Evolutionary conservation across 2,888 invertebrate species (phyloP), one percentile per base, ranked within the genome.

Genomic region (Pegoplata infirma): DNA sequence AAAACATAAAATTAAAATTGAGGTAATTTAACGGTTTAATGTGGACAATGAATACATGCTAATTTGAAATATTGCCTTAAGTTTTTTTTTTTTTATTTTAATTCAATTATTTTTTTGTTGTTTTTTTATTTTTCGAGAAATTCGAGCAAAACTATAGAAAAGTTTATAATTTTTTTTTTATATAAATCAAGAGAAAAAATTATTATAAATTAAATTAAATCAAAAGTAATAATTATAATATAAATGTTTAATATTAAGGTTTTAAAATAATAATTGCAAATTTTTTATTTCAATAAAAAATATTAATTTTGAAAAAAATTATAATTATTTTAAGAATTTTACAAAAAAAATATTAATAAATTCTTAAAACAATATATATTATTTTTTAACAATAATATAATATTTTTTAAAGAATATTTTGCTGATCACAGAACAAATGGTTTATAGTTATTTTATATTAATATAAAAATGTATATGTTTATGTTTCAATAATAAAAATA

Each of bases 351-450:
- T 46, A 10, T 16, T 49, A 63, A 19, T 3, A 36, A 10, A 16
- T 47, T 46, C 16, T 16, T 49, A 63, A n/a, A 63, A 49, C 49
- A 44, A 59, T 40, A 25, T 23, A 59, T n/a, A n/a, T n/a, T n/a
- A n/a, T 46, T 25, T 25, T 23, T 12, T 32, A 5, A 1, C 21
- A 61, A 17, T 16, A 12, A n/a, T 46, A 55, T 10, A 23, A 53
- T 66, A 64, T 75, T 71, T 53, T 68, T 75, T 71, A 75, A 68
- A 28, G 67, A 75, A 61, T 44, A 53, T 36, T 75, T 72, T 71
- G 75, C 79, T 71, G 79, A 79, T 79, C 79, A 79, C 79, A 79
- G 79, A 79, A 79, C 75, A 79, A 79, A 79, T 79, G 79, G 75
- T 79, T 79, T 71, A 75, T 67, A 72, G 67, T 79, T 79, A 59